Evolutionary conservation across 2,113 vertebrate species (phyloP).

Genomic region (Cyprinodon tularosa): DNA sequence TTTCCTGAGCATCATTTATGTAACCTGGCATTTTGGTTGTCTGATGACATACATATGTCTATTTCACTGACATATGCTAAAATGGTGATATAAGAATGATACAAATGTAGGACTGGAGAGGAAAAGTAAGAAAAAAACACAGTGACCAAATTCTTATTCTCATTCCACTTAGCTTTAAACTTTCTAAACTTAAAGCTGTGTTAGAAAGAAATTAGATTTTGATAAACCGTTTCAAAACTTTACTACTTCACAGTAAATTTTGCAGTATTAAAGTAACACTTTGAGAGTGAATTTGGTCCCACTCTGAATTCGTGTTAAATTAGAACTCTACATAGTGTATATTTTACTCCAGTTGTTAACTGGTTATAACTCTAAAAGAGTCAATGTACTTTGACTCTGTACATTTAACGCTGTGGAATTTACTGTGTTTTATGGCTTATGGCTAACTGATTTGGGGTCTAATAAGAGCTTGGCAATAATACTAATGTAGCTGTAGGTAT

Average conservation of each 20-base stretch:
- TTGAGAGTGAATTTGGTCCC: too few species aligned
- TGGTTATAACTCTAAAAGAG: too few species aligned
- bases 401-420: too few species aligned
- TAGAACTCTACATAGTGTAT: too few species aligned
- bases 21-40: constrained; percentile 41
- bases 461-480: too few species aligned
- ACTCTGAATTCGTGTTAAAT: too few species aligned
- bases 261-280: background rate
- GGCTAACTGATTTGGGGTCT: too few species aligned
- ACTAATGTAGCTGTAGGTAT: too few species aligned
- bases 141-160: background rate
- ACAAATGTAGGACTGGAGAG: background rate
- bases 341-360: too few species aligned
- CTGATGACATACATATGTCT: constrained; percentile 26
- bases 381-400: too few species aligned
- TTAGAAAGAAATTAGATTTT: background rate
- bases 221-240: background rate
- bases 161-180: constrained; percentile 20
- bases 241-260: background rate
- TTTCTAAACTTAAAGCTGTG: constrained; percentile 29
- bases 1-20: constrained; percentile 17
- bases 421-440: too few species aligned
- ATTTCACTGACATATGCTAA: constrained; percentile 1
- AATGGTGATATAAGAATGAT: background rate
- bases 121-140: constrained; percentile 1